Evolutionary conservation across 2,797 vertebrate genomes (phyloP).

Genomic region (Huso huso): DNA sequence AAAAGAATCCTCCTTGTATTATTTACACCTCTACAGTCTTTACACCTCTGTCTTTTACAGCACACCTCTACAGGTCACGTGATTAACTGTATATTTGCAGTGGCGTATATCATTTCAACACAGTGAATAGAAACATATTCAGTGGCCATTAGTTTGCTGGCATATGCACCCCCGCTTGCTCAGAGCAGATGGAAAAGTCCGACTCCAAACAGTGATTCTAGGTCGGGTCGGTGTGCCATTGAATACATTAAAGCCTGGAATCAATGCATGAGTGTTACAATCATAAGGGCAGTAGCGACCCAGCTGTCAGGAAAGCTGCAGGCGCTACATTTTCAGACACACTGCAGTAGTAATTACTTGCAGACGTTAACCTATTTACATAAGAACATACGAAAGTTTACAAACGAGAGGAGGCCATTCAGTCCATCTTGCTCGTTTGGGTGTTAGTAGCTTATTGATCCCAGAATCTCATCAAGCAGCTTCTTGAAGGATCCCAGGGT

Average conservation of each 20-base stretch:
- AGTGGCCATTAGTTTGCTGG: neutral
- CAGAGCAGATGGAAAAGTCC: conserved; percentile 62
- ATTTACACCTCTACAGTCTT: no score
- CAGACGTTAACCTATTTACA: no score
- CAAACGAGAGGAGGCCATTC: no score
- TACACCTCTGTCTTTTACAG: no score
- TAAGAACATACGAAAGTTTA: no score
- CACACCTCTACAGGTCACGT: neutral
- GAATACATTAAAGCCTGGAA: conserved; percentile 37
- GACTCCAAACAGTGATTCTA: conserved; percentile 71
- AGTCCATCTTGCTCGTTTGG: no score
- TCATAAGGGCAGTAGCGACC: neutral
- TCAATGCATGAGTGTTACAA: conserved; percentile 20
- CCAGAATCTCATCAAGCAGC: no score
- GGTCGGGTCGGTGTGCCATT: conserved; percentile 68
- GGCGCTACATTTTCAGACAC: neutral
- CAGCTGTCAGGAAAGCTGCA: neutral
- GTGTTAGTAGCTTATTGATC: no score
- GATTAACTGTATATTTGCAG: neutral
- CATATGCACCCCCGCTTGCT: conserved; percentile 50
- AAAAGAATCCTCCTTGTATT: no score
- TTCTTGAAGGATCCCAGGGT: no score
- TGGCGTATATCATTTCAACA: neutral
- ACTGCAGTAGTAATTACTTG: neutral
- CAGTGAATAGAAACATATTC: neutral